These are phyloP conservation scores for Portunus trituberculatus DNA, from an alignment of 1,140 invertebrate genomes.

Conservation along the genomic window DNA sequence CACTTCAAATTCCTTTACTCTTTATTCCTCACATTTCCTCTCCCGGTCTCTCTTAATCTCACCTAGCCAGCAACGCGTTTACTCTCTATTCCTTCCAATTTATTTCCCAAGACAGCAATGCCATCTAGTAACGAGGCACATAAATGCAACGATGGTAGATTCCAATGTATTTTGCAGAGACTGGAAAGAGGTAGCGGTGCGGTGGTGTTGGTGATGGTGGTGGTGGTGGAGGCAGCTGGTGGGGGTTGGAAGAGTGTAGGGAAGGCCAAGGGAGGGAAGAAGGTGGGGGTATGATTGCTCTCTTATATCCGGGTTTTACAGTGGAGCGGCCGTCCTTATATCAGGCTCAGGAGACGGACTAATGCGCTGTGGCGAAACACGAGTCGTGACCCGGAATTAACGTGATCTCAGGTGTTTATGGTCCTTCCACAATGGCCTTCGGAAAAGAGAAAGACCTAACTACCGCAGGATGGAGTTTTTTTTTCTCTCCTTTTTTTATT, in stretches of 20 bases:
- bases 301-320: conserved; percentile 24
- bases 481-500: too few species aligned
- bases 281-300: conserved; percentile 7
- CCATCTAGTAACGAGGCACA: background rate
- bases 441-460: too few species aligned
- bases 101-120: background rate
- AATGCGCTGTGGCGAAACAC: background rate
- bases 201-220: too few species aligned
- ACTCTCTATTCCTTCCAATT: too few species aligned
- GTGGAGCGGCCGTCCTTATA: background rate
- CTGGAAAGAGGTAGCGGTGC: too few species aligned
- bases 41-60: background rate
- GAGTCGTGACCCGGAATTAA: background rate
- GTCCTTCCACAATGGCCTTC: background rate
- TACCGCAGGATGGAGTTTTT: too few species aligned
- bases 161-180: conserved; percentile 22
- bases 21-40: background rate
- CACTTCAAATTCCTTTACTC: background rate
- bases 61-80: too few species aligned
- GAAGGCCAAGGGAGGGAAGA: background rate
- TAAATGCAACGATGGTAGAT: conserved; percentile 29
- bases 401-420: background rate
- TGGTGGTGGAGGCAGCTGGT: too few species aligned
- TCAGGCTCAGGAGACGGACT: background rate
- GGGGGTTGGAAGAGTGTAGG: too few species aligned